phyloP scores from a whole-genome alignment of 2,888 invertebrate species.

The Neoascia interrupta region DNA sequence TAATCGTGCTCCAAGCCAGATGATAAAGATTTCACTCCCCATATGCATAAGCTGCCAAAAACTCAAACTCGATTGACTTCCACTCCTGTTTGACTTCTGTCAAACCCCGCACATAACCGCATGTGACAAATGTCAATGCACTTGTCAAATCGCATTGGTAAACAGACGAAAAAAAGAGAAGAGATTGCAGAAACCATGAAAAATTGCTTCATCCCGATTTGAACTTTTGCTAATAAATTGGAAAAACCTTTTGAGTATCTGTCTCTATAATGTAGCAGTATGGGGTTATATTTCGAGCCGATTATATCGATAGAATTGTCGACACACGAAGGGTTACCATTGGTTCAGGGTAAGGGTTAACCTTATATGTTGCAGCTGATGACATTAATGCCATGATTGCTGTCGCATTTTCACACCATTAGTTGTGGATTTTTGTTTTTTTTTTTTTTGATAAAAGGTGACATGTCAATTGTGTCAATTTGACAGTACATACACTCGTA shows the following conservation, averaged over 20 bases:
- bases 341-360: constrained; percentile 32
- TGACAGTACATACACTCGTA: constrained; percentile 28
- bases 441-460: constrained; percentile 36
- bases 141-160: constrained; percentile 41
- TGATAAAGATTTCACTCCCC: no score
- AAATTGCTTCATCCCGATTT: constrained; percentile 56
- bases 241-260: constrained; percentile 29
- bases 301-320: constrained; percentile 59
- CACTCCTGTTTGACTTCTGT: constrained; percentile 35
- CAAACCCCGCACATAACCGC: constrained; percentile 16
- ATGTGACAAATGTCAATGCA: constrained; percentile 46
- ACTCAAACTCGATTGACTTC: no score
- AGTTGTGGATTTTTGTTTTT: constrained; percentile 56
- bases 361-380: constrained; percentile 61
- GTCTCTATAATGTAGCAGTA: background rate
- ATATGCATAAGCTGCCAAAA: no score
- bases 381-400: constrained; percentile 55
- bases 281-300: constrained; percentile 42
- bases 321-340: constrained; percentile 57
- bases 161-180: background rate
- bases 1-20: no score
- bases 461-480: constrained; percentile 63
- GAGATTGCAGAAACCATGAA: constrained; percentile 49
- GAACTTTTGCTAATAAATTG: constrained; percentile 59
- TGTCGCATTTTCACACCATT: constrained; percentile 66